Conservation (phyloP, 1,140 invertebrate genomes). For the Wiebesia pumilae region DNA sequence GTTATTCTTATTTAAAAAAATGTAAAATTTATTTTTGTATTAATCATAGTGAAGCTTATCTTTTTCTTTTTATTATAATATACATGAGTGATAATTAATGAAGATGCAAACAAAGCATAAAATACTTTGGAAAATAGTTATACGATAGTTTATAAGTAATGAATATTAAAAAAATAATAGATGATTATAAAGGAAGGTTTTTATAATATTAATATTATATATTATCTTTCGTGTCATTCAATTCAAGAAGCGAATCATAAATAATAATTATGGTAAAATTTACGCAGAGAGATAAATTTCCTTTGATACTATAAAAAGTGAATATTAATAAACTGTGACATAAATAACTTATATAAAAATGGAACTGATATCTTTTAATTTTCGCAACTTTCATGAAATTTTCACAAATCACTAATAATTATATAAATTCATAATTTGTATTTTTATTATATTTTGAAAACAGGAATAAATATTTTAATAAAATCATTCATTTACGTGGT, state of each 20-base stretch:
- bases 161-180: too few species aligned
- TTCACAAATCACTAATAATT: not conserved
- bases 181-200: too few species aligned
- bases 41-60: too few species aligned
- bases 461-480: slow-evolving; percentile 64
- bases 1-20: not conserved
- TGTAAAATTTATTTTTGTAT: not conserved
- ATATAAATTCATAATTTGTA: slow-evolving; percentile 48
- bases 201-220: too few species aligned
- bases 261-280: too few species aligned
- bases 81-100: too few species aligned
- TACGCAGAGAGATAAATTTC: not conserved
- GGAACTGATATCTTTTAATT: not conserved
- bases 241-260: too few species aligned
- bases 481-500: slow-evolving; percentile 58
- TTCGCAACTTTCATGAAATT: slow-evolving; percentile 23
- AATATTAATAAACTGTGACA: slow-evolving; percentile 1
- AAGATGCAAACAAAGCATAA: too few species aligned
- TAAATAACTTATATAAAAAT: not conserved
- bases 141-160: too few species aligned
- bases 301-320: slow-evolving; percentile 35
- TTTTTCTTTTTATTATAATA: too few species aligned
- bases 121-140: too few species aligned
- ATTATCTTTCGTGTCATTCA: not conserved
- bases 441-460: slow-evolving; percentile 49